A percentile compares a stretch with the other conserved stretches of the same genome.
Conservation (phyloP, 1,140 invertebrate species). For the Pseudomyrmex pallidus region DNA sequence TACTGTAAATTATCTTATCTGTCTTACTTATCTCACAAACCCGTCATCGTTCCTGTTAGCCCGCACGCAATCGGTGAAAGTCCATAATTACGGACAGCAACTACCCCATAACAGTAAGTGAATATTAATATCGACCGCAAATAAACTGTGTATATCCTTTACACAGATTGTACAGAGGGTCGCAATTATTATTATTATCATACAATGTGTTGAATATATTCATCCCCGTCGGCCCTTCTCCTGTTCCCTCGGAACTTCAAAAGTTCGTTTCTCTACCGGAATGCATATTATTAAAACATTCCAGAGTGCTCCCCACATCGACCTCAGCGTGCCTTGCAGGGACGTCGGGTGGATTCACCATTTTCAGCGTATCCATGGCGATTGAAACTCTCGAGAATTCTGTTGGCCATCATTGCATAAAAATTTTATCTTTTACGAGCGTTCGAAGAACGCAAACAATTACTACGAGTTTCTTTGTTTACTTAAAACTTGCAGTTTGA, state of each 20-base stretch:
- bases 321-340: conserved; percentile 37
- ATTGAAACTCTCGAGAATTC: conserved; percentile 76
- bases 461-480: too few relatives aligned
- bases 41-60: conserved; percentile 48
- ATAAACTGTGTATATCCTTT: conserved; percentile 24
- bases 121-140: conserved; percentile 38
- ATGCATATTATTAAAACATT: conserved; percentile 81
- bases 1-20: conserved; percentile 57
- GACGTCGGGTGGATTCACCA: conserved; percentile 72
- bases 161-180: neutral
- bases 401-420: conserved; percentile 61
- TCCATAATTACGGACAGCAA: conserved; percentile 38
- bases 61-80: conserved; percentile 51
- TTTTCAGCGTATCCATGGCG: conserved; percentile 75
- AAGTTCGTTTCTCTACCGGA: conserved; percentile 68
- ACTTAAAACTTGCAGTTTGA: too few relatives aligned
- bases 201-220: conserved; percentile 21
- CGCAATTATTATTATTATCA: conserved; percentile 24
- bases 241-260: conserved; percentile 57
- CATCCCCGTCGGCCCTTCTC: conserved; percentile 33
- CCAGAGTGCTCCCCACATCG: conserved; percentile 66
- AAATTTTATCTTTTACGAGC: too few relatives aligned
- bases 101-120: conserved; percentile 17
- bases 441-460: neutral
- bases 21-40: conserved; percentile 45